Conservation (phyloP, 2,797 vertebrate species). For the Melanotaenia maccullochi region DNA sequence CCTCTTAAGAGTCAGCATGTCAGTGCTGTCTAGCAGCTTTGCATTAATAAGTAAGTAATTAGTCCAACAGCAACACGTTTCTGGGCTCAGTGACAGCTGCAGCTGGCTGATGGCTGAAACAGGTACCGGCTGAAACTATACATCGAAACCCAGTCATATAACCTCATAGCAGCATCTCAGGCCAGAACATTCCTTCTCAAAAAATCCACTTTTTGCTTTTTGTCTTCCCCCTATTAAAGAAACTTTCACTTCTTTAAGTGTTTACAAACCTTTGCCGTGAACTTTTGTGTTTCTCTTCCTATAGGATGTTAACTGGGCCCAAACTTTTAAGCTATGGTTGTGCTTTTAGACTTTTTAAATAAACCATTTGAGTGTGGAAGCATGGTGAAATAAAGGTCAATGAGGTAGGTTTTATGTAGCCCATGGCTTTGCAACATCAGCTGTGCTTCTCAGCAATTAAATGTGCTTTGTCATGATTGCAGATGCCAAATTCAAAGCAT, state of each 20-base stretch:
- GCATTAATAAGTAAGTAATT: conserved; percentile 24
- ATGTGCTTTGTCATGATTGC: background rate
- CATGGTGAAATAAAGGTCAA: background rate
- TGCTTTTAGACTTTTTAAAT: background rate
- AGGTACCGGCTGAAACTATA: background rate
- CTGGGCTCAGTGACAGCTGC: conserved; percentile 18
- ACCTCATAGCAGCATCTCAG: too few relatives aligned
- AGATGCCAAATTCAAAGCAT: background rate
- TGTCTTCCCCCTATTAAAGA: background rate
- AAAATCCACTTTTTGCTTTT: background rate
- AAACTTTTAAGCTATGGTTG: background rate
- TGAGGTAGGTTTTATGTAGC: conserved; percentile 5
- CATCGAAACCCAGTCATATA: background rate
- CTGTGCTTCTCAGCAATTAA: background rate
- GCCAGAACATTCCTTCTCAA: background rate
- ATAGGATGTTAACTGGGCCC: background rate
- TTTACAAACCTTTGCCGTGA: background rate
- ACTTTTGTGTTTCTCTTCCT: background rate
- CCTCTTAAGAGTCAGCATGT: conserved; percentile 15
- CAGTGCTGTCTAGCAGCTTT: conserved; percentile 6
- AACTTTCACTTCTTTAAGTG: too few relatives aligned
- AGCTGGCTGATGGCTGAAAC: conserved; percentile 30
- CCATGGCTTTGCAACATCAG: background rate
- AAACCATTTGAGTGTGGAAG: background rate
- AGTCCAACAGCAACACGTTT: conserved; percentile 22